Evolutionary conservation across 2,888 invertebrate genomes (phyloP).

Genomic region (Cremastinae sp.): DNA sequence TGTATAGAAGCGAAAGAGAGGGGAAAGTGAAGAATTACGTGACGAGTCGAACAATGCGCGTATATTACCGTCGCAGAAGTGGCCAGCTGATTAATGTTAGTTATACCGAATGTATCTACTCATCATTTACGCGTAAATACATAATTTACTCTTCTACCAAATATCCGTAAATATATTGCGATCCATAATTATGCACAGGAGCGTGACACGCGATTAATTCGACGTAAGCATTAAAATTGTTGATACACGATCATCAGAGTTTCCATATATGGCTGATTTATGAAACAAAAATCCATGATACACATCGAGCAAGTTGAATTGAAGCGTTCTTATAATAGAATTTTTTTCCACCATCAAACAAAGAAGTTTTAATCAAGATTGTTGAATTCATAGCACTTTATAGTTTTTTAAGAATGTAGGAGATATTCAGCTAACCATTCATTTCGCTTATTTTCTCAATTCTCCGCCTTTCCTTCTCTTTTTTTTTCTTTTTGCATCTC

Average conservation of each 20-base stretch:
- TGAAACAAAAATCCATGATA: no score
- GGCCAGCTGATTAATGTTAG: conserved; percentile 36
- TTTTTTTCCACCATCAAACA: no score
- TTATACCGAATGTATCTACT: conserved; percentile 20
- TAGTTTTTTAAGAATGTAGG: no score
- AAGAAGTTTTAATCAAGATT: no score
- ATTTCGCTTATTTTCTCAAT: conserved; percentile 27
- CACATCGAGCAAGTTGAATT: no score
- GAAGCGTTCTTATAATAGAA: no score
- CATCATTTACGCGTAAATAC: conserved; percentile 9
- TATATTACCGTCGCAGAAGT: conserved; percentile 23
- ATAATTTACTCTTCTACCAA: conserved; percentile 9
- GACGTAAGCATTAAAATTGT: conserved; percentile 2
- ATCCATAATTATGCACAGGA: conserved; percentile 22
- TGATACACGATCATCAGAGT: background rate
- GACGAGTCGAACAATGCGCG: conserved; percentile 26
- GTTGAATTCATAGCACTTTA: no score
- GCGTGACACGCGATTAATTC: conserved; percentile 35
- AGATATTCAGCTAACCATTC: no score
- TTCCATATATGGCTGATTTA: background rate
- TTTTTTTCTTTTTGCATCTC: conserved; percentile 31
- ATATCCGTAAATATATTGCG: conserved; percentile 29
- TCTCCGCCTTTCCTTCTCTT: no score
- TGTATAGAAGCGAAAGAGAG: background rate
- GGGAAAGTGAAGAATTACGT: conserved; percentile 18